Evolutionary conservation across 1,140 invertebrate genomes (phyloP).

Genomic region (Cephus cinctus): DNA sequence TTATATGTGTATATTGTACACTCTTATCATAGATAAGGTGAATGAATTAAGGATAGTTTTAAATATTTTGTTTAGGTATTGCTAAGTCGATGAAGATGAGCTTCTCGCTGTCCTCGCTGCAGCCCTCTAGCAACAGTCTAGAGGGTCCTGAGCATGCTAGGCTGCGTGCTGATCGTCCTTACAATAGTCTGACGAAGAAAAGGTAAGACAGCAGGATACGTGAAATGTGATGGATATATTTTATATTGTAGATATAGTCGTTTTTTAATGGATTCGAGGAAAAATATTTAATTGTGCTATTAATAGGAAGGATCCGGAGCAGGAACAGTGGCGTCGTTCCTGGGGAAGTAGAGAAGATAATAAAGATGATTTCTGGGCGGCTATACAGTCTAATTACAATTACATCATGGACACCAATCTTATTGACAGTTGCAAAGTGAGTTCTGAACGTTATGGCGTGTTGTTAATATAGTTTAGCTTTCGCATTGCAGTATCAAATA

Average conservation of each 20-base stretch:
- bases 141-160: constrained; percentile 57
- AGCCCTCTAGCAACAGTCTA: constrained; percentile 54
- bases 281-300: too few relatives aligned
- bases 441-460: background rate
- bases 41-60: constrained; percentile 1
- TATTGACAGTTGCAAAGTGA: constrained; percentile 81
- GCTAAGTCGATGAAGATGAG: constrained; percentile 56
- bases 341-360: constrained; percentile 69
- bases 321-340: constrained; percentile 64
- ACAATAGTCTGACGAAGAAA: constrained; percentile 70
- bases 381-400: constrained; percentile 84
- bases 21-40: background rate
- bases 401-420: constrained; percentile 94
- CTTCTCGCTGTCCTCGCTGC: constrained; percentile 59
- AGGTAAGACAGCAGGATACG: constrained; percentile 41
- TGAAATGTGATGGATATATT: too few relatives aligned
- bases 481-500: background rate
- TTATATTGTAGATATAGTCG: too few relatives aligned
- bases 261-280: too few relatives aligned
- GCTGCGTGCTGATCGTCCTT: constrained; percentile 58
- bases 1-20: background rate
- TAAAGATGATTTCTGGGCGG: constrained; percentile 86
- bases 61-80: constrained; percentile 36
- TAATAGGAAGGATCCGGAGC: constrained; percentile 61
- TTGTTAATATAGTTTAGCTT: background rate